A percentile compares a stretch with the other conserved stretches of the same genome.
These are phyloP conservation scores for Cryptoblepharus egeriae DNA, from an alignment of 2,797 vertebrate genomes.

Conservation along the genomic window DNA sequence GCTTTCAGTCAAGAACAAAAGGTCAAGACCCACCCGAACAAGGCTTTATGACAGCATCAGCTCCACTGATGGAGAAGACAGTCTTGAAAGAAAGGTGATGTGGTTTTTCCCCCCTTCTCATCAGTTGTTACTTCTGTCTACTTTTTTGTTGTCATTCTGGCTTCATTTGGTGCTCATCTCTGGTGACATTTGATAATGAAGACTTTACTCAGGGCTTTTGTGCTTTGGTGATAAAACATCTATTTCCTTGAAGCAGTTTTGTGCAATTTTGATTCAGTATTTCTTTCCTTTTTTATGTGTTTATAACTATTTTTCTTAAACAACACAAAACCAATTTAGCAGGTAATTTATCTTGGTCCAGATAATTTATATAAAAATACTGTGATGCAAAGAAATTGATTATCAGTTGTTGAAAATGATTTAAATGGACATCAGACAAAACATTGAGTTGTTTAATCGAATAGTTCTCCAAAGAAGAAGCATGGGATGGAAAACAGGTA, in stretches of 20 bases:
- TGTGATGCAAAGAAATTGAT: too few species aligned
- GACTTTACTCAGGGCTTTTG: background rate
- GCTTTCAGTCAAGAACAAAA: constrained; percentile 80
- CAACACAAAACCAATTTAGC: background rate
- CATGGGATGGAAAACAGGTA: constrained; percentile 27
- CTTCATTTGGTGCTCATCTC: constrained; percentile 41
- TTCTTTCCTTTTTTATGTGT: too few species aligned
- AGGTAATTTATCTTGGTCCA: constrained; percentile 36
- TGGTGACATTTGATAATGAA: constrained; percentile 23
- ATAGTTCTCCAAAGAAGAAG: background rate
- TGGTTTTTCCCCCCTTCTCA: constrained; percentile 33
- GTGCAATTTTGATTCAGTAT: background rate
- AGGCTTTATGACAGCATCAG: constrained; percentile 82
- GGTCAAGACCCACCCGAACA: constrained; percentile 78
- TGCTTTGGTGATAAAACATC: constrained; percentile 33
- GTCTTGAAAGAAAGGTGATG: constrained; percentile 82
- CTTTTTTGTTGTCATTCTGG: constrained; percentile 30
- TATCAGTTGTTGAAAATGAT: too few species aligned
- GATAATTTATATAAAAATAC: background rate
- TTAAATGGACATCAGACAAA: constrained; percentile 16
- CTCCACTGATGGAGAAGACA: constrained; percentile 88
- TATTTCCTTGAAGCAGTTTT: constrained; percentile 43
- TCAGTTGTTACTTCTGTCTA: background rate
- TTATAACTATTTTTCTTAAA: background rate
- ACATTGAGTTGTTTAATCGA: constrained; percentile 35